Conservation (phyloP, 2,888 invertebrate genomes). For the Eledona agricola region DNA sequence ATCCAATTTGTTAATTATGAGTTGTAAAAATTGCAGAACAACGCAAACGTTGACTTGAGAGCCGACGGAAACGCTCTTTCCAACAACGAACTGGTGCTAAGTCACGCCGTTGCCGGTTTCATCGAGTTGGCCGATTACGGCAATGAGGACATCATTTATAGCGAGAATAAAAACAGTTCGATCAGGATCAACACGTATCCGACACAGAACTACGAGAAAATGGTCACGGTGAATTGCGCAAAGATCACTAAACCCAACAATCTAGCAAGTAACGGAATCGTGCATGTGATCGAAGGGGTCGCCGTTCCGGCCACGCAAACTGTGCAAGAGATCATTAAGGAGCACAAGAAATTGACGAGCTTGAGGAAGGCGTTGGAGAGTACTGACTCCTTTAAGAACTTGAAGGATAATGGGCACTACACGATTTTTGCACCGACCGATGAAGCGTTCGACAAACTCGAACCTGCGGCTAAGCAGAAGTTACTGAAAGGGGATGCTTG, state of each 20-base stretch:
- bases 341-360: conserved; percentile 68
- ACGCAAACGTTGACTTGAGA: conserved; percentile 51
- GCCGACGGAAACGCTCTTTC: conserved; percentile 56
- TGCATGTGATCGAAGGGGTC: conserved; percentile 72
- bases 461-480: conserved; percentile 64
- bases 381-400: conserved; percentile 66
- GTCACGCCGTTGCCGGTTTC: conserved; percentile 69
- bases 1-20: too few species aligned
- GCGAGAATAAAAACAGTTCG: conserved; percentile 63
- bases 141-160: conserved; percentile 66
- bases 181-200: conserved; percentile 69
- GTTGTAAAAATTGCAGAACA: conserved; percentile 65
- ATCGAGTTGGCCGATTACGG: conserved; percentile 66
- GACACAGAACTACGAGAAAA: conserved; percentile 61
- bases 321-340: conserved; percentile 68
- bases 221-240: conserved; percentile 75
- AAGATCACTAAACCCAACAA: conserved; percentile 69
- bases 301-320: conserved; percentile 66
- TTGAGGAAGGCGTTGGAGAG: conserved; percentile 64
- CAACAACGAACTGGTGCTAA: conserved; percentile 65
- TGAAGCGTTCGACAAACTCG: conserved; percentile 71
- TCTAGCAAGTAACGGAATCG: conserved; percentile 71
- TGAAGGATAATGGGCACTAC: conserved; percentile 66
- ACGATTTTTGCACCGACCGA: conserved; percentile 75
- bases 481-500: conserved; percentile 68